phyloP scores from a whole-genome alignment of 2,113 vertebrate genomes.

The Syrrhaptes paradoxus region DNA sequence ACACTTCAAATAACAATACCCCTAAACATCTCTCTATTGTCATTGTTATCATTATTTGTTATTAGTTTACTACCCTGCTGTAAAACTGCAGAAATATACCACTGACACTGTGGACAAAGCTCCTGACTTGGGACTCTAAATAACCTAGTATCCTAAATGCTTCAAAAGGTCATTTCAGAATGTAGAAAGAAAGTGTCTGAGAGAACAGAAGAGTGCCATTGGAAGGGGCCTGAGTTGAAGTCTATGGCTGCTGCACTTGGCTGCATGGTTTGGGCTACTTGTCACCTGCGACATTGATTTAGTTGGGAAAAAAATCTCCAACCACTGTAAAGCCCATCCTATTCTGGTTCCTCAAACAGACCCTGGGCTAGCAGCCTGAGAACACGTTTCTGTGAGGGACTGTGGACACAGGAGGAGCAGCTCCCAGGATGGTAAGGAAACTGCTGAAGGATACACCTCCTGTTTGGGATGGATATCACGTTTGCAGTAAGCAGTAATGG shows the following conservation, averaged over 20 bases:
- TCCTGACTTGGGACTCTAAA: not conserved
- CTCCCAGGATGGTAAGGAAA: not conserved
- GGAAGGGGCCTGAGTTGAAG: not conserved
- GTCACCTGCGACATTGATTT: not conserved
- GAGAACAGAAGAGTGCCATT: not conserved
- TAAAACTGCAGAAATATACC: not conserved
- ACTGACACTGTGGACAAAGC: not conserved
- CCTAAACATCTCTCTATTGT: fast-evolving
- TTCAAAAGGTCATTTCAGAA: not conserved
- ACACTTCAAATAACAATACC: not conserved
- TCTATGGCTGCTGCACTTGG: not conserved
- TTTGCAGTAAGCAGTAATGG: constrained; percentile 32
- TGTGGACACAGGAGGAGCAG: not conserved
- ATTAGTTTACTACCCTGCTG: not conserved
- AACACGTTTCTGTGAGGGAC: not conserved
- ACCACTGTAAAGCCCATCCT: not conserved
- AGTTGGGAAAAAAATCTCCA: not conserved
- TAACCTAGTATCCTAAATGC: not conserved
- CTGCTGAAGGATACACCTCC: not conserved
- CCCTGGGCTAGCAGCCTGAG: not conserved
- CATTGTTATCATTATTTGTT: not conserved
- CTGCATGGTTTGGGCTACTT: not conserved
- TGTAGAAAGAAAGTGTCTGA: not conserved
- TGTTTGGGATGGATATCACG: constrained; percentile 61
- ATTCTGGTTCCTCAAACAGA: not conserved